Conservation (phyloP, 2,113 vertebrate genomes). For the cat (Felis catus) region F.catus_Fca126_mat1.0 CM031418.1:123338001-123338500, state of each 20-base stretch:
- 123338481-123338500: too few relatives aligned
- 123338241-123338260: background rate
- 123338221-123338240: background rate
- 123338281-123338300: background rate
- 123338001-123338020: conserved; percentile 71
- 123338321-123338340: too few relatives aligned
- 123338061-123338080: background rate
- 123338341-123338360: too few relatives aligned
- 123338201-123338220: background rate
- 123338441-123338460: too few relatives aligned
- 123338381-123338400: too few relatives aligned
- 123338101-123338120: background rate
- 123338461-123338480: too few relatives aligned
- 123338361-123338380: too few relatives aligned
- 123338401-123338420: too few relatives aligned
- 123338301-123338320: background rate
- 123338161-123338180: background rate
- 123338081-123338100: background rate
- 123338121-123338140: background rate
- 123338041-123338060: background rate
- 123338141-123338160: background rate
- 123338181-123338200: background rate
- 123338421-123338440: too few relatives aligned
- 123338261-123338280: background rate
- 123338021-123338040: conserved; percentile 53